Percentiles rank a stretch among this genome's conserved stretches.
phyloP scores from a whole-genome alignment of 2,797 vertebrate species.

The Ctenosaura bakeri region DNA sequence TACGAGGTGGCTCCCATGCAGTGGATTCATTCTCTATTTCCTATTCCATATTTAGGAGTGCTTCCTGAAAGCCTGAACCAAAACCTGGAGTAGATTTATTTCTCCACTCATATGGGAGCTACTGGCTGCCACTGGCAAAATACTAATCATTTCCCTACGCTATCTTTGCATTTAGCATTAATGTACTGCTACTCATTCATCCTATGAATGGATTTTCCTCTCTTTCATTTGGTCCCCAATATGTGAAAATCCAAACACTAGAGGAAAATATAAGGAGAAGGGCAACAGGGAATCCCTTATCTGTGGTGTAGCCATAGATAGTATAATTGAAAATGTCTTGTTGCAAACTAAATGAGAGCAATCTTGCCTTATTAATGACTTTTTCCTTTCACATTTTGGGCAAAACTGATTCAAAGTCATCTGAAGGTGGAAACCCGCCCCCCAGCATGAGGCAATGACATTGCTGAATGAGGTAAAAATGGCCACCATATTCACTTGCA shows the following conservation, averaged over 20 bases:
- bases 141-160: too few species aligned
- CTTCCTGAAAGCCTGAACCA: too few species aligned
- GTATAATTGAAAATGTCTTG: conserved; percentile 43
- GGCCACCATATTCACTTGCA: background rate
- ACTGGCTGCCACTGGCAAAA: too few species aligned
- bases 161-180: background rate
- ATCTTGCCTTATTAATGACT: background rate
- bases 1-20: too few species aligned
- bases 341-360: conserved; percentile 55
- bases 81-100: too few species aligned
- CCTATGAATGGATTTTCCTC: background rate
- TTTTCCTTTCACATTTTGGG: conserved; percentile 36
- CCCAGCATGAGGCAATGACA: conserved; percentile 45
- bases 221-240: background rate
- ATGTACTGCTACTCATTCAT: background rate
- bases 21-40: too few species aligned
- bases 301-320: conserved; percentile 50
- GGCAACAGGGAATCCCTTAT: conserved; percentile 45
- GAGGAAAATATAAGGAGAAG: conserved; percentile 18
- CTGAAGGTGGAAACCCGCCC: conserved; percentile 36
- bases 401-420: conserved; percentile 44
- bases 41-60: too few species aligned
- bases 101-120: too few species aligned
- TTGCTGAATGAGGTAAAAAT: conserved; percentile 7
- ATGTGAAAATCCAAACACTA: conserved; percentile 28